phyloP scores from a whole-genome alignment of 2,797 vertebrate species.

The Todus mexicanus region DNA sequence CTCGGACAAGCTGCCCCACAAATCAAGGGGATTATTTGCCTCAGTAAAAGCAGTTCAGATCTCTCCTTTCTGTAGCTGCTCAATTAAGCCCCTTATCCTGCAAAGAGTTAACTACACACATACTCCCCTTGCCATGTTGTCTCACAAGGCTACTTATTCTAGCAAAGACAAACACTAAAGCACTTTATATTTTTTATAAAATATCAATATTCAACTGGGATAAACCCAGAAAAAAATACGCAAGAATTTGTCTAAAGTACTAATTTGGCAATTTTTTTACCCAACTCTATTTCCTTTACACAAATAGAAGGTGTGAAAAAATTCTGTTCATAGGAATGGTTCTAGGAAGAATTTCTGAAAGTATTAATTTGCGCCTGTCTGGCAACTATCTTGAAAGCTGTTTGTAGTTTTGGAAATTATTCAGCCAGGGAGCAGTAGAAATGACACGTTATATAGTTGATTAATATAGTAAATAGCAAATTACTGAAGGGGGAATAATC shows the following conservation, averaged over 20 bases:
- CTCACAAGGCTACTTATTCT: neutral
- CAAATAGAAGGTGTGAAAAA: conserved; percentile 1
- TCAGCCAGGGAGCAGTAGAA: conserved; percentile 55
- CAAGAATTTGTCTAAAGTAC: neutral
- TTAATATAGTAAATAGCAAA: conserved; percentile 58
- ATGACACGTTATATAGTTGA: conserved; percentile 43
- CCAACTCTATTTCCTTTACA: neutral
- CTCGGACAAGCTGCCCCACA: neutral
- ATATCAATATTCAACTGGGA: neutral
- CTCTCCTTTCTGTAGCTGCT: neutral
- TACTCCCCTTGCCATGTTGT: neutral
- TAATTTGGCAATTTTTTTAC: neutral
- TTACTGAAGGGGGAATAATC: conserved; percentile 56
- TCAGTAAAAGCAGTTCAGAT: neutral
- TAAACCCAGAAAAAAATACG: neutral
- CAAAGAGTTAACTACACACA: neutral
- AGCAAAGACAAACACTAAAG: neutral
- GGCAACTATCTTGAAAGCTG: conserved; percentile 54
- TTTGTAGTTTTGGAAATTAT: conserved; percentile 57
- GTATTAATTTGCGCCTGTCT: conserved; percentile 52
- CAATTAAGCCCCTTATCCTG: neutral
- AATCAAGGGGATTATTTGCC: neutral
- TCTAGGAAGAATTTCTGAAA: conserved; percentile 45
- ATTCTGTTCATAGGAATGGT: conserved; percentile 14
- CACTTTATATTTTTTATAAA: neutral